Base-by-base conservation (phyloP, 2,888 invertebrate genomes). In the Acronicta aceris region DNA sequence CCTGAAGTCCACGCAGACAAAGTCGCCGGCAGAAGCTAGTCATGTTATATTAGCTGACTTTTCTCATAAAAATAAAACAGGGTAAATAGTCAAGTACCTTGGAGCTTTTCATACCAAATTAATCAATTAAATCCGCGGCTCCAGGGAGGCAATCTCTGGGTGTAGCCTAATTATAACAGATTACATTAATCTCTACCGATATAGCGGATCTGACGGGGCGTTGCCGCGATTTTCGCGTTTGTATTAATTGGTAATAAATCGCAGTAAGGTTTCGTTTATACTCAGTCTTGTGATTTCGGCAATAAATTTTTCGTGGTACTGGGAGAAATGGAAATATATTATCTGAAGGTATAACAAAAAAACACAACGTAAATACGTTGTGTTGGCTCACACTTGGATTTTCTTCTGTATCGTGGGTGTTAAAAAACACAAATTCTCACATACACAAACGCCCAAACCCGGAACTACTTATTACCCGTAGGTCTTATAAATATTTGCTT, bases 131-230 rank as follows among this genome's bases (percentile, higher is more conserved):
- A 64, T 58, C 65, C 57, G 58, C 59, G 66, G 69, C 72, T 71
- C 71, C 53, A 58, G 74, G 70, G 65, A 59, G 67, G 74, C 74
- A 75, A 79, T 76, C 69, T 78, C 74, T 68, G 70, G 74, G 70
- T 78, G 77, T 71, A 76, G 69, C 62, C 82, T 82, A 81, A 84
- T 84, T 83, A 81, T 76, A 78, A 76, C 74, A 81, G 81, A 84
- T 83, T 81, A 79, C 71, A 81, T 79, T 82, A 81, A 80, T 81
- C 80, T 70, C 68, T 48, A 66, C 70, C 71, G 66, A 81, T 78
- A 73, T 72, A 64, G 52, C 67, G 55, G 71, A 42, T 55, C 61
- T 59, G 65, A 54, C 49, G 45, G 55, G 51, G 59, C 64, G 62
- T 66, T 68, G 71, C 40, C 45, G 38, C 53, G 33, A 60, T 59